Base-by-base conservation (phyloP, 2,888 invertebrate species). In the Stenchaetothrips biformis region DNA sequence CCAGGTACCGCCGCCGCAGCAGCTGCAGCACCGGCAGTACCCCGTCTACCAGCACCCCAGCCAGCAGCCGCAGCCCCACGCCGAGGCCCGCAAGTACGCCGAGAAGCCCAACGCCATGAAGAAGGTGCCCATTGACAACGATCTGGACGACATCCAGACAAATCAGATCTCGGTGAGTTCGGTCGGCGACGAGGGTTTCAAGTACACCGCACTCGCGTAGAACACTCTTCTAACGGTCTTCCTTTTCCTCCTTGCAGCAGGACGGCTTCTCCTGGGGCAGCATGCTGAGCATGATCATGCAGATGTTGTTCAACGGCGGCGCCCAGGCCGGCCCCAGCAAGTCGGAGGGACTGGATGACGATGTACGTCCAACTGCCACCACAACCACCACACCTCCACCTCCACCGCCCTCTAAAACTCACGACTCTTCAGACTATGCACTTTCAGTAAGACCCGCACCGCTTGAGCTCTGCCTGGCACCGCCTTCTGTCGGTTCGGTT, bases 31-130 rank as follows among this genome's bases (percentile, higher is more conserved):
- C 79, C 84, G 84, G 74, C 86, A 87, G 83, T 83, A 86, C 79
- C 87, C 86, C 85, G 88, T 88, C 82, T 88, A 85, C 85, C 88
- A 84, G 86, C 67, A 74, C 67, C 67, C 67, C 67, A 21, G 21
- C 37, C 67, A 67, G 9, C 81, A 82, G n/a, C 82, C 83, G 49
- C 83, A 82, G 47, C 83, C 81, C 53, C 81, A 81, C 48, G 83
- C 83, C 18, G 92, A 89, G 84, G 92, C 92, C 82, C 89, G 96
- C 82, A 96, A 96, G 89, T 95, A 93, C 86, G 95, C 94, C 0
- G 95, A 95, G 86, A 96, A 96, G 86, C 93, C 95, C 18, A 96
- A 96, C 86, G 92, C 94, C 21, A 91, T 94, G 85, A 96, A 96
- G 88, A 96, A 96, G 88, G 95, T 95, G 7, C 92, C 92, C 3